Evolutionary conservation across 1,140 invertebrate genomes (phyloP).

Genomic region (Latrodectus geometricus): DNA sequence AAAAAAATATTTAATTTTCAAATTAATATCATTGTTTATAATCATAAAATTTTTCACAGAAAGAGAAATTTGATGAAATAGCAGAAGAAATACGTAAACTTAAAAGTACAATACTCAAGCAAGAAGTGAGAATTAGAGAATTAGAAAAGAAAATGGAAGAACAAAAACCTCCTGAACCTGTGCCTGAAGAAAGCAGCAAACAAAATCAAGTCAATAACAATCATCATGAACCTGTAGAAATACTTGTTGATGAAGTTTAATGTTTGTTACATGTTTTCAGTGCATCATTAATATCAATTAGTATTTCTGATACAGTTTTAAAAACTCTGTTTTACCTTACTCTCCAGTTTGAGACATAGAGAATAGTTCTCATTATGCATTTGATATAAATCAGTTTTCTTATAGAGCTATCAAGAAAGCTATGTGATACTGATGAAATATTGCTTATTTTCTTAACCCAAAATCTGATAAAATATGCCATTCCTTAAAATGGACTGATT

Average conservation of each 20-base stretch:
- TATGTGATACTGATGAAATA: slow-evolving; percentile 48
- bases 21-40: slow-evolving; percentile 23
- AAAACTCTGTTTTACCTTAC: not conserved
- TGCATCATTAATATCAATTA: not conserved
- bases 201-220: slow-evolving; percentile 57
- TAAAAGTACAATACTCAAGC: slow-evolving; percentile 93
- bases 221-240: slow-evolving; percentile 43
- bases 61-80: slow-evolving; percentile 82
- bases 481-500: not conserved
- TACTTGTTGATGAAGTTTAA: slow-evolving; percentile 52
- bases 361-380: not conserved
- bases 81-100: slow-evolving; percentile 88
- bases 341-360: not conserved
- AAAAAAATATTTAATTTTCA: no score
- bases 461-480: not conserved
- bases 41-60: slow-evolving; percentile 61
- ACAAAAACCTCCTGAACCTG: slow-evolving; percentile 2
- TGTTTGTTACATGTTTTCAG: not conserved
- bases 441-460: slow-evolving; percentile 8
- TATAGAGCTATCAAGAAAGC: slow-evolving; percentile 40
- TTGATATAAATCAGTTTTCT: slow-evolving; percentile 11
- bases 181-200: slow-evolving; percentile 23
- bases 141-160: slow-evolving; percentile 73
- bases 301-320: not conserved
- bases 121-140: slow-evolving; percentile 87